Evolutionary conservation across 2,888 invertebrate species (phyloP), one percentile per base, ranked within the genome.

Genomic region (Rotaria sp.): DNA sequence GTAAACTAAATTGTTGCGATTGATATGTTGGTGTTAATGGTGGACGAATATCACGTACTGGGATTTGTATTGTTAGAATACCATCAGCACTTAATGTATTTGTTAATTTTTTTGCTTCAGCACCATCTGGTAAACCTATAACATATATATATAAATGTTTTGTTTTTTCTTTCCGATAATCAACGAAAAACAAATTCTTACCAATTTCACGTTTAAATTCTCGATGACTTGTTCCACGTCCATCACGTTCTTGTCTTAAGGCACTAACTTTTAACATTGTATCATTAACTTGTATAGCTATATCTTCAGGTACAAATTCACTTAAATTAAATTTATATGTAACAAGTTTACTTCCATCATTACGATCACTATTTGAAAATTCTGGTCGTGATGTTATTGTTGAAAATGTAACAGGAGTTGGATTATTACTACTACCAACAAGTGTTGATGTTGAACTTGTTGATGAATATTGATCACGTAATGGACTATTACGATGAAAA

Each of bases 181-280:
- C 5, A 45, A 45, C 7, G 45, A 45, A 45, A 11, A 45, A 45
- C 0, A 35, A n/a, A 2, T 2, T 35, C 15, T 41, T 45, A 80
- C 80, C 80, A 41, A 87, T 87, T 86, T 87, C 87, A 24, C 84
- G 74, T 80, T 86, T 84, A 59, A 87, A 87, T 86, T 87, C 86
- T 52, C 87, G 24, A 38, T 84, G 67, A 24, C 41, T 75, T 57
- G 84, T 74, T 5, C 85, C 84, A 48, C 85, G 45, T 57, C 52
- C 80, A 67, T 87, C 86, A n/a, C 35, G 74, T 52, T 87, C 87
- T 86, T 87, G 67, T 74, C 86, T 30, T 35, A 84, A 45, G 21
- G 87, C 87, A 26, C 67, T 86, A 5, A 87, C 59, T 80, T 85
- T 85, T 38, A 87, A 41, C 35, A 85, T 85, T n/a, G 85, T 87